Base-by-base conservation (phyloP, 1,140 invertebrate species). In the Battus philenor region DNA sequence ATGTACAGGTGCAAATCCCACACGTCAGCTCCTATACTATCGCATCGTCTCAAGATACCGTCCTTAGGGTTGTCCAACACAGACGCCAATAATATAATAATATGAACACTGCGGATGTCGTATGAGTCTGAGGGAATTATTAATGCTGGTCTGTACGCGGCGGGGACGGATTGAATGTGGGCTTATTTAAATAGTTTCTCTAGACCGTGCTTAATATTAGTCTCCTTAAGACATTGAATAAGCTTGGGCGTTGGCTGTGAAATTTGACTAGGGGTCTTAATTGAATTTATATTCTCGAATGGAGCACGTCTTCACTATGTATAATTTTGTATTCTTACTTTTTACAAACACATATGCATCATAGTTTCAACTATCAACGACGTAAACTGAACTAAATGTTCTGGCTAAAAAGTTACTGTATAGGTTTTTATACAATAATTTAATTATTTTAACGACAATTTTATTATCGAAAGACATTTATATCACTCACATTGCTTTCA, bases 111-210 rank as follows among this genome's bases (percentile, higher is more conserved):
- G 68, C 59, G 60, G 67, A 68, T 77, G 71, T 78, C 78, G 74
- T 83, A 73, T 79, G 68, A 53, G 68, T 75, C 72, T 78, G 52
- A 74, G 54, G 54, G 77, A 80, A 81, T 84, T 84, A 81, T 81
- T 84, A 76, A 84, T 77, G 72, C 68, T 45, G 18, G 48, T 62
- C 55, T 68, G 68, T 58, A 52, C 64, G 52, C 58, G 49, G 53
- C 60, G 56, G 59, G 43, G 38, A 29, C 33, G 50, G 51, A 56
- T 50, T 63, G 36, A 63, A 71, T 68, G 59, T 56, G 59, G 61
- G 63, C 54, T 79, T 76, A 76, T 79, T 79, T 73, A 77, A 82
- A 82, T 82, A 76, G 76, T 74, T 75, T 68, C 59, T 60, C 52
- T 52, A 55, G 57, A 66, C 55, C 57, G 65, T 65, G 54, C 50